Percentiles rank a stretch among this genome's conserved stretches.
These are phyloP conservation scores for Castor canadensis DNA, from an alignment of 2,113 vertebrate species.

Conservation along the genomic window DNA sequence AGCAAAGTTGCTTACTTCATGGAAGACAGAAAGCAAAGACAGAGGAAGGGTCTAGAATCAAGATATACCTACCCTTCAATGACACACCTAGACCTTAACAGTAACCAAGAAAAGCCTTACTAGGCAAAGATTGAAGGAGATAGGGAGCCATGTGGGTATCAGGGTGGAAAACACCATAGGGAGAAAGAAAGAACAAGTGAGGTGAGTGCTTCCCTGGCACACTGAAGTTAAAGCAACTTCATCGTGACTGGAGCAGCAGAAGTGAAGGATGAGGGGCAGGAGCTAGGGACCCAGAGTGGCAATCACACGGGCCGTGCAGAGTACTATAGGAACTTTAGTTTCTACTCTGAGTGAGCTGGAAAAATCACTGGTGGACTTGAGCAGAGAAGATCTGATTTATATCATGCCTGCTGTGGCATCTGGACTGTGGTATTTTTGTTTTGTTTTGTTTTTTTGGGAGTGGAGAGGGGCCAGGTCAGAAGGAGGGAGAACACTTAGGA, in stretches of 20 bases:
- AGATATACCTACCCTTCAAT: no score
- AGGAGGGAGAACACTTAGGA: not conserved
- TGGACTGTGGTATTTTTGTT: no score
- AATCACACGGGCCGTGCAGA: not conserved
- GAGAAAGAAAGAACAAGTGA: not conserved
- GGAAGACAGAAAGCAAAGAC: no score
- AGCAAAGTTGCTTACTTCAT: no score
- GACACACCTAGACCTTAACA: no score
- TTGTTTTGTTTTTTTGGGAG: not conserved
- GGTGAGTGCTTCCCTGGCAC: not conserved
- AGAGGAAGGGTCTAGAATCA: no score
- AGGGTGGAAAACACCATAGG: not conserved
- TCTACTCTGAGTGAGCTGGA: not conserved
- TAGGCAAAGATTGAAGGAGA: not conserved
- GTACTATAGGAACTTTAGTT: not conserved
- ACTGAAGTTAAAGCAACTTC: not conserved
- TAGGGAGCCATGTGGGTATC: not conserved
- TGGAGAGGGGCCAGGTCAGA: not conserved
- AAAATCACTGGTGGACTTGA: not conserved
- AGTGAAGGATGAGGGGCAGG: not conserved
- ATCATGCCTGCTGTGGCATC: not conserved
- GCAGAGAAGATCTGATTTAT: not conserved
- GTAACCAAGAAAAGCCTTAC: not conserved
- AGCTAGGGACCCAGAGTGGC: fast-evolving
- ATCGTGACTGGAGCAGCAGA: not conserved